Evolutionary conservation across 2,888 invertebrate species (phyloP), one percentile per base, ranked within the genome.

Genomic region (Dolichopus griseipennis): DNA sequence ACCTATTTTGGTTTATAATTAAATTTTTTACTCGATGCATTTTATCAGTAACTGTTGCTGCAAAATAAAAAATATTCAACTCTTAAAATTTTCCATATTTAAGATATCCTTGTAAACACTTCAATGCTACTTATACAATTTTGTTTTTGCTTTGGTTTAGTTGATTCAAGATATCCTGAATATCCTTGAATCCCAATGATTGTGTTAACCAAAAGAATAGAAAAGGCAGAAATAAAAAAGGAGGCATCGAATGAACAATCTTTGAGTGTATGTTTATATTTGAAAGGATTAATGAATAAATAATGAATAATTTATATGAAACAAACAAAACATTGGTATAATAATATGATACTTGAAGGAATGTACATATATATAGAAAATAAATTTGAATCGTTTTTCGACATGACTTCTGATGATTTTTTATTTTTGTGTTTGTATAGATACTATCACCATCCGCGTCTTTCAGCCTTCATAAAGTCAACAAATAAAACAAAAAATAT

Each of bases 271-370:
- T 52, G 8, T 6, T 52, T 52, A n/a, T 18, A 52, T 52, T 52
- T 52, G 52, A 52, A 52, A 52, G 52, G 52, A 52, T 52, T 52
- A 52, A 52, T 52, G 52, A 52, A 52, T 52, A 52, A 52, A 52
- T 52, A 52, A 52, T 52, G 52, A 52, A 52, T 52, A 52, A 52
- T 52, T 52, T 52, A 18, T 52, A 52, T 52, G 18, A 15, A 52
- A 52, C 52, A 15, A 7, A 52, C 18, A 52, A 18, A 41, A 41
- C 41, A 41, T 41, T 27, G 27, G 27, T 27, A 27, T 27, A 27
- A 27, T 27, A 37, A 5, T 4, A 37, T 37, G 37, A 2, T 10
- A 37, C 8, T 7, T 10, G 8, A 2, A 37, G 37, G 37, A 37
- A 7, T 18, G 52, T 12, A 15, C 6, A 52, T 52, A 37, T 7